phyloP scores from a whole-genome alignment of 92 coral and sea anemone genomes.

The Phenganax stokvisi region DNA sequence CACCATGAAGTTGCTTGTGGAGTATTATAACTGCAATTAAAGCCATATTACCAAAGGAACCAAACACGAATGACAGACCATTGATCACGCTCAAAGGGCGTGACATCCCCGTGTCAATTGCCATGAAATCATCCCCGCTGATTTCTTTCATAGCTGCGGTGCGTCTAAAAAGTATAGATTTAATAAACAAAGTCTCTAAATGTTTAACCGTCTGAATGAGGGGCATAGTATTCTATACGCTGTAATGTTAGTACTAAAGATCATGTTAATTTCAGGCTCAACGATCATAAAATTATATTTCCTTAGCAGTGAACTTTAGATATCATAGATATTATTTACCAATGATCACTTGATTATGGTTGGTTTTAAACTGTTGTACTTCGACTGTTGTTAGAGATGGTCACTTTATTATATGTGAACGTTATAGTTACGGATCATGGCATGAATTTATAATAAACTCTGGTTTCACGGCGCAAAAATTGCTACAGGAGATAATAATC shows the following conservation, averaged over 20 bases:
- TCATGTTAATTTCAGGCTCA: not conserved
- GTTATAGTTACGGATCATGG: too few species aligned
- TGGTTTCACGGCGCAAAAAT: too few species aligned
- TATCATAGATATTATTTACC: too few species aligned
- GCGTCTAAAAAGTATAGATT: not conserved
- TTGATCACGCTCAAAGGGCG: not conserved
- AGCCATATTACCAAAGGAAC: slow-evolving; percentile 6
- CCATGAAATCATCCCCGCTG: not conserved
- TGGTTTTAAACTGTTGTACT: too few species aligned
- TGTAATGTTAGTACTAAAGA: too few species aligned
- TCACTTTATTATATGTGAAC: too few species aligned
- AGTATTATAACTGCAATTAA: slow-evolving; percentile 2
- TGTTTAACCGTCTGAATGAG: not conserved
- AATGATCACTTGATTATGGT: too few species aligned
- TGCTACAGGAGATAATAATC: too few species aligned
- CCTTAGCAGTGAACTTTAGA: too few species aligned
- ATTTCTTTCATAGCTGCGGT: slow-evolving; percentile 20
- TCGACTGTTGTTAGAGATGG: too few species aligned
- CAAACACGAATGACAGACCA: slow-evolving; percentile 9
- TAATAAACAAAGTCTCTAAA: not conserved
- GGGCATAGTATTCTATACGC: not conserved
- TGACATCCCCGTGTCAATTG: not conserved
- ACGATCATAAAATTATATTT: too few species aligned
- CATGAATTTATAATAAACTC: too few species aligned
- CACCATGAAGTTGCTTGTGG: slow-evolving; percentile 27